A percentile compares a stretch with the other conserved stretches of the same genome.
These are phyloP conservation scores for Patiria pectinifera DNA, from an alignment of 53 echinoderm and acorn worm genomes.

Conservation along the genomic window DNA sequence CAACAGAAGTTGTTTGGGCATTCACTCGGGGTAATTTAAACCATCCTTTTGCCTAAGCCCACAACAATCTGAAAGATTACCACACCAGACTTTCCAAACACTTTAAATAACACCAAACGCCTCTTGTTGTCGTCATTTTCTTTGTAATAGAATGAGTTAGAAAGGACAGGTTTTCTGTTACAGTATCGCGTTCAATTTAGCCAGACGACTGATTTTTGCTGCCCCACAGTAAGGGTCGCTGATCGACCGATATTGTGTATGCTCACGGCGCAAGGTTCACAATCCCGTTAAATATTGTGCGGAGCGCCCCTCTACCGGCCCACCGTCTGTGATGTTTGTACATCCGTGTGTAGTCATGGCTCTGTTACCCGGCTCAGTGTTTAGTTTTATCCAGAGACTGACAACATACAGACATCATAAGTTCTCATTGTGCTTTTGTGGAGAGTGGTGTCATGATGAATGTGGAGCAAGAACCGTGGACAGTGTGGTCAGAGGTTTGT, in stretches of 20 bases:
- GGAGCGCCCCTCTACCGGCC: constrained; percentile 15
- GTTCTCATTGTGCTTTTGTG: background rate
- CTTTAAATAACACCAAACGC: background rate
- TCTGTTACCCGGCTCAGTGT: background rate
- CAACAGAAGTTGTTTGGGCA: background rate
- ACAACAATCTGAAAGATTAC: constrained; percentile 26
- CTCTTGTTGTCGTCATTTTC: background rate
- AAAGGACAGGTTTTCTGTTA: constrained; percentile 21
- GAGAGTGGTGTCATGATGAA: too few species aligned
- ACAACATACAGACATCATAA: background rate
- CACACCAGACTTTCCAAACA: background rate
- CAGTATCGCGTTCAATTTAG: background rate
- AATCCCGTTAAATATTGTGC: constrained; percentile 10
- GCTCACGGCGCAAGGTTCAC: background rate
- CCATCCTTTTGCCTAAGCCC: background rate
- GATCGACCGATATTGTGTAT: background rate
- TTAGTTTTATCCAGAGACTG: background rate
- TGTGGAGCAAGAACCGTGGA: too few species aligned
- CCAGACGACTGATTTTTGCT: background rate
- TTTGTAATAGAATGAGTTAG: background rate
- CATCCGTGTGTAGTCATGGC: constrained; percentile 17
- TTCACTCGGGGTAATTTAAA: background rate
- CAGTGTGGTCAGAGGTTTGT: too few species aligned
- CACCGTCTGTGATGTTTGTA: background rate
- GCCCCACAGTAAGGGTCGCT: background rate